Base-by-base conservation (phyloP, 2,113 vertebrate genomes). In the Anarrhichthys ocellatus region DNA sequence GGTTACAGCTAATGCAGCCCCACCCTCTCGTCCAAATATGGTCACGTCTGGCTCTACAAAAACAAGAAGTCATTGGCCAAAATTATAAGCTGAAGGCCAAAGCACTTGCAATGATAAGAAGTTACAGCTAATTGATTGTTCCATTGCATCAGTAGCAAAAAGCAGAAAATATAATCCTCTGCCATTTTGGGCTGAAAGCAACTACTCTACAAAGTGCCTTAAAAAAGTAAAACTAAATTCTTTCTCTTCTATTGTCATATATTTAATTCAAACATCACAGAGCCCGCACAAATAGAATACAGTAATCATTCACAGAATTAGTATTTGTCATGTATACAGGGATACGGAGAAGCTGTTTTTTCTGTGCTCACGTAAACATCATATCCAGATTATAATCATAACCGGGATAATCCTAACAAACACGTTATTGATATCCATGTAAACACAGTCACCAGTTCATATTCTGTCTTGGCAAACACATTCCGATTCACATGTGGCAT, bases 401-500 rank as follows among this genome's bases (percentile, higher is more conserved):
- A 54, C 50, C 9, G 22, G 22, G 50, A 54, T 54, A 54, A 54
- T n/a, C 50, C 9, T 10, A 22, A 54, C 10, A 4, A n/a, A n/a
- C 50, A 10, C 20, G 3, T 20, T 48, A 48, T 48, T 48, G 15
- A 18, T 50, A 50, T 18, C 50, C 50, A 22, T 20, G 18, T 22
- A 9, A 52, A 52, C 50, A 52, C 50, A 52, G 50, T 52, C n/a
- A 58, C 1, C 3, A 6, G 48, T 58, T 81, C 54, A 38, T 15
- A 24, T 61, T 71, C 42, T 58, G 24, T 63, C 36, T 66, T 18
- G 5, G 42, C 61, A 72, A 83, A 81, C 70, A 76, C 8, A 83
- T 81, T 80, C n/a, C 4, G 54, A 88, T 76, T 85, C 76, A 77
- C 73, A 67, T 54, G 40, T 74, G 65, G 58, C 29, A 27, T 44